Conservation (phyloP, 2,113 vertebrate species). For the Cichladusa arquata region DNA sequence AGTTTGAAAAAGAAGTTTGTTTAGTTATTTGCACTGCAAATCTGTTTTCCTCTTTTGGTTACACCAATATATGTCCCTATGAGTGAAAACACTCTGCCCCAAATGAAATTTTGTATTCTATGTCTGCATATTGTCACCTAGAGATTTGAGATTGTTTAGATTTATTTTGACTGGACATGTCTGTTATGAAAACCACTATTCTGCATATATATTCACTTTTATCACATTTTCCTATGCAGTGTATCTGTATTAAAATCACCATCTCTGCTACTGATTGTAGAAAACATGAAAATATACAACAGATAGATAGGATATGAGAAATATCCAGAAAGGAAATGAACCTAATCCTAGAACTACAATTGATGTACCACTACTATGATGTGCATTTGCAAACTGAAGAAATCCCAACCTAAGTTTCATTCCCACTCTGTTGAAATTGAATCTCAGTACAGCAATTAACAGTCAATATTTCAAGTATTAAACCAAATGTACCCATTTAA, state of each 20-base stretch:
- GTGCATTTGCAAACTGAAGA: background rate
- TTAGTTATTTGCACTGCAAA: background rate
- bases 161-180: background rate
- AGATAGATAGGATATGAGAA: background rate
- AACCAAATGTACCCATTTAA: background rate
- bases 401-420: background rate
- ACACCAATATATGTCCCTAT: background rate
- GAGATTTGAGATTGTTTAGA: background rate
- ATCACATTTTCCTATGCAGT: background rate
- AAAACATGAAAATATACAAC: background rate
- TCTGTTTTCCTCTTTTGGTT: background rate
- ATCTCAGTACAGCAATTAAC: background rate
- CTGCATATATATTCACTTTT: background rate
- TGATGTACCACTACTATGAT: background rate
- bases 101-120: background rate
- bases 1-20: background rate
- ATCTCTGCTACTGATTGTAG: background rate
- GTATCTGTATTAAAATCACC: slow-evolving; percentile 44
- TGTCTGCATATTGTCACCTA: background rate
- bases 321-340: slow-evolving; percentile 35
- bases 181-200: background rate
- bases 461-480: background rate
- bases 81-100: background rate
- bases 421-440: background rate
- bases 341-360: background rate